A percentile compares a stretch with the other conserved stretches of the same genome.
These are phyloP conservation scores for Corythaixoides concolor DNA, from an alignment of 2,113 vertebrate genomes.

Conservation along the genomic window DNA sequence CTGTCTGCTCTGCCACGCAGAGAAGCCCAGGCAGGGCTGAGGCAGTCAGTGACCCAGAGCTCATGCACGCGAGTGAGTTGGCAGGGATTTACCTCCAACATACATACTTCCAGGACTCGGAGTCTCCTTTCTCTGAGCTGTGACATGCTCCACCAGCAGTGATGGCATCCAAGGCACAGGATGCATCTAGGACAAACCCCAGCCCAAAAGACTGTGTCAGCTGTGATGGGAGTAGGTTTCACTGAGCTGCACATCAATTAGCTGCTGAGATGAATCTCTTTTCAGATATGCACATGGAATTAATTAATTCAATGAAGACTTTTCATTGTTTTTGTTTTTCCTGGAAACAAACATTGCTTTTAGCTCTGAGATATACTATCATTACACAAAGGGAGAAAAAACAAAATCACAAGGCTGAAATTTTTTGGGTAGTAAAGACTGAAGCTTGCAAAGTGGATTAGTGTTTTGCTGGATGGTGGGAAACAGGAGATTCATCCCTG, in stretches of 20 bases:
- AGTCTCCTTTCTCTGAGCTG: neutral
- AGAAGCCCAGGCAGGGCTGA: neutral
- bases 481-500: neutral
- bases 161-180: neutral
- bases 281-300: conserved; percentile 61
- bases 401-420: conserved; percentile 32
- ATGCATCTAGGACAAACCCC: neutral
- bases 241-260: conserved; percentile 46
- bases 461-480: neutral
- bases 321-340: neutral
- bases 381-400: conserved; percentile 36
- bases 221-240: conserved; percentile 9
- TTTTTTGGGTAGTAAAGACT: conserved; percentile 14
- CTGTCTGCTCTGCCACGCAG: neutral
- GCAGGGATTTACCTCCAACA: neutral
- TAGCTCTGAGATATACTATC: conserved; percentile 39
- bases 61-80: accelerated
- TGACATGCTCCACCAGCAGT: neutral
- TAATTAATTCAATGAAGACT: conserved; percentile 62
- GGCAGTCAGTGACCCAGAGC: neutral
- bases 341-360: conserved; percentile 58
- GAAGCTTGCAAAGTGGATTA: conserved; percentile 30
- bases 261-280: conserved; percentile 45
- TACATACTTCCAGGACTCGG: neutral
- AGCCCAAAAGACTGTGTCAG: neutral